Percentiles rank a stretch among this genome's conserved stretches.
phyloP scores from a whole-genome alignment of 2,113 vertebrate genomes.

The Tetraodon nigroviridis region DNA sequence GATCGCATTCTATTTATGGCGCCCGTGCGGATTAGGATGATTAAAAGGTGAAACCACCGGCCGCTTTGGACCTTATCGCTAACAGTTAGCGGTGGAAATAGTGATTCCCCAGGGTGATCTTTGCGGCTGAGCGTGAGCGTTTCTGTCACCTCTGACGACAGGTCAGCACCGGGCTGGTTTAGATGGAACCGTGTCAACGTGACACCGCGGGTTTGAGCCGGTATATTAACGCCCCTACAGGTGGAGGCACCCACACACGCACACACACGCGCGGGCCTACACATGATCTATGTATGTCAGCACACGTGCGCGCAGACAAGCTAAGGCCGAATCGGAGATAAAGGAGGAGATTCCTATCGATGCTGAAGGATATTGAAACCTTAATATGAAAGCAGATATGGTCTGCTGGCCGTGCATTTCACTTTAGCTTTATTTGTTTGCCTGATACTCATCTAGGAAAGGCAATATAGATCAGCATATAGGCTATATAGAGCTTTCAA shows the following conservation, averaged over 20 bases:
- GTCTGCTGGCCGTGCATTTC: slow-evolving; percentile 58
- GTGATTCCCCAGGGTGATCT: too few species aligned
- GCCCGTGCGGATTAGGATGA: neutral
- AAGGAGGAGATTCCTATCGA: slow-evolving; percentile 67
- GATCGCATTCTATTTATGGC: neutral
- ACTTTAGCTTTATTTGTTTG: slow-evolving; percentile 72
- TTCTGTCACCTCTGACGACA: neutral
- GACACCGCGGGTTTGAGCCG: slow-evolving; percentile 11
- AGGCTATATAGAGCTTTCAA: slow-evolving; percentile 29
- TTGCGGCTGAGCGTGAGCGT: neutral
- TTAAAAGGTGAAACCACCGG: neutral
- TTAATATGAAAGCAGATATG: slow-evolving; percentile 74
- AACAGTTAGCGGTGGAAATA: too few species aligned
- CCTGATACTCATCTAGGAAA: slow-evolving; percentile 65
- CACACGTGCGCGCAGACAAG: slow-evolving; percentile 36
- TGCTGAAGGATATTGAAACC: slow-evolving; percentile 74
- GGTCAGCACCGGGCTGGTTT: slow-evolving; percentile 9
- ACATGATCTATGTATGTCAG: neutral
- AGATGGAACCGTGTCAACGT: slow-evolving; percentile 12
- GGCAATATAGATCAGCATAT: slow-evolving; percentile 55
- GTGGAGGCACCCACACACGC: slow-evolving; percentile 33
- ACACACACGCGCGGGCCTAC: slow-evolving; percentile 19
- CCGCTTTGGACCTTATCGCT: too few species aligned
- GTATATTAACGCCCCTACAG: slow-evolving; percentile 43
- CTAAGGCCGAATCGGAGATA: slow-evolving; percentile 69